Evolutionary conservation across 2,888 invertebrate species (phyloP), one percentile per base, ranked within the genome.

Genomic region (Drosophila tripunctata): DNA sequence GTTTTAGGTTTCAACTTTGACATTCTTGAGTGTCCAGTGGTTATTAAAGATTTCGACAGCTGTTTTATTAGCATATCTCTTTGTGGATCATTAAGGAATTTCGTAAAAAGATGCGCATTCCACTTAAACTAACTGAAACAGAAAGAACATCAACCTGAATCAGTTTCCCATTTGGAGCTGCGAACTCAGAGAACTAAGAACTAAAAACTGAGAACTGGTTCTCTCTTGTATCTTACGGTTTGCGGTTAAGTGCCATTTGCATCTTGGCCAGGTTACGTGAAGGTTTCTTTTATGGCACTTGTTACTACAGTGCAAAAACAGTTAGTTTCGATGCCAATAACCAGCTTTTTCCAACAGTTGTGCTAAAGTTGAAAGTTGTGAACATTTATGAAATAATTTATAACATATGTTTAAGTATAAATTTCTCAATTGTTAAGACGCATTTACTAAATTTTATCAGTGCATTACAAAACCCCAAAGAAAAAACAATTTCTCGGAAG

Each of bases 251-350:
- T 67, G 55, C 62, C 65, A 68, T 68, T 74, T 61, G 45, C 48
- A 51, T 51, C 50, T 48, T 38, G 31, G 56, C 51, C 52, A 55
- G 30, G 65, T 60, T 65, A 48, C 31, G 58, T 57, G 54, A 41
- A 15, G 21, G 24, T 21, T 22, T 48, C 44, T 55, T 55, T 68
- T 56, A 48, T 65, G 66, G 47, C 67, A 69, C 55, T 72, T 64
- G 71, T 54, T 58, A 41, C 71, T 64, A 54, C 57, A 61, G 62
- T 50, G 69, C n/a, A n/a, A 65, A 69, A 84, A 82, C 80, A 83
- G 81, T 81, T 86, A 81, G 71, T 64, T 73, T 70, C 77, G 70
- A 79, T 73, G 81, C 58, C 83, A 85, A 86, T 67, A 81, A 86
- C 86, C 86, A 62, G 68, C 12, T 21, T 50, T 6, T 31, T 33